These are phyloP conservation scores for Platypus cylindrus DNA, from an alignment of 2,888 invertebrate genomes.

Conservation along the genomic window DNA sequence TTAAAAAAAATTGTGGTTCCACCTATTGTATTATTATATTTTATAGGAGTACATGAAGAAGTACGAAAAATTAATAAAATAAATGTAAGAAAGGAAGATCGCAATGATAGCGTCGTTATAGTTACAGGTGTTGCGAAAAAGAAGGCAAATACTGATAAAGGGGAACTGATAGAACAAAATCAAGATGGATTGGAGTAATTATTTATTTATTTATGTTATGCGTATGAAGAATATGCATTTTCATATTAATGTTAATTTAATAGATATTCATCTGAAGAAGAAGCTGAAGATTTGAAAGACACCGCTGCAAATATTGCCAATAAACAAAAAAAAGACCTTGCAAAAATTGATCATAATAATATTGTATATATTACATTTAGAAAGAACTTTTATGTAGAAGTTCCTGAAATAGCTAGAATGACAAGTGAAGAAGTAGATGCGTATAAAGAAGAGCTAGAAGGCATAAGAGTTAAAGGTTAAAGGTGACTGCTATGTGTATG, in stretches of 20 bases:
- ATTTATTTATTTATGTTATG: background rate
- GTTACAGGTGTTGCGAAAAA: conserved; percentile 56
- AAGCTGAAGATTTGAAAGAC: conserved; percentile 86
- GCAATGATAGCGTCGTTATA: conserved; percentile 49
- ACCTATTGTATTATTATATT: background rate
- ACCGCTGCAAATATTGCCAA: conserved; percentile 79
- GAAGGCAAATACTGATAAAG: conserved; percentile 68
- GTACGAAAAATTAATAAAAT: conserved; percentile 68
- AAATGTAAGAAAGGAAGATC: conserved; percentile 41
- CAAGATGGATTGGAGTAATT: conserved; percentile 78
- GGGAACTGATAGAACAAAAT: conserved; percentile 98
- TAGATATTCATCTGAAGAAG: conserved; percentile 89
- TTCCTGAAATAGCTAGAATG: conserved; percentile 89
- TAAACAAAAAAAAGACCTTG: conserved; percentile 83
- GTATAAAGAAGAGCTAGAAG: conserved; percentile 82
- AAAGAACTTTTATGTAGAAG: conserved; percentile 96
- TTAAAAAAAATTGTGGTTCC: background rate
- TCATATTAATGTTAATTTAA: conserved; percentile 1
- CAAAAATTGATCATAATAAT: conserved; percentile 80
- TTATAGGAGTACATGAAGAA: conserved; percentile 52
- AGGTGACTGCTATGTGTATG: background rate
- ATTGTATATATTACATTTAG: conserved; percentile 71
- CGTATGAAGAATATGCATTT: background rate
- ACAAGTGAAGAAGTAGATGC: conserved; percentile 73
- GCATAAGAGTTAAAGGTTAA: conserved; percentile 81